Evolutionary conservation across 2,888 invertebrate genomes (phyloP), one percentile per base, ranked within the genome.

Genomic region (Watsonalla binaria): DNA sequence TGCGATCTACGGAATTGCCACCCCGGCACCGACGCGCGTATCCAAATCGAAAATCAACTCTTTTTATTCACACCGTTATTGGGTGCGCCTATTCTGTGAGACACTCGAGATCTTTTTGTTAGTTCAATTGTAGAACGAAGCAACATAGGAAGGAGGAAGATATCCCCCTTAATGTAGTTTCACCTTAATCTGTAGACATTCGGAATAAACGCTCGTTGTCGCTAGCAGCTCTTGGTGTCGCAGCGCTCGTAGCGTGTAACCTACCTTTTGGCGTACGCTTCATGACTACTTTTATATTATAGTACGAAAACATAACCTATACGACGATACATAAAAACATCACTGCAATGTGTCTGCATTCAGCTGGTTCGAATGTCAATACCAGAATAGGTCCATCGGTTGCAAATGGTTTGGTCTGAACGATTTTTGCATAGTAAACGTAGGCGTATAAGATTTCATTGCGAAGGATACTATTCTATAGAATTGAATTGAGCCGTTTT

Each of bases 31-130:
- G 61, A 56, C 62, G 64, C 58, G 54, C 72, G 76, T 78, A 81
- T 82, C 80, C 85, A 82, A 86, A 88, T 86, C 75, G 86, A 86
- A 85, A 85, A 86, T 86, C 84, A 83, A 85, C 78, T 81, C 82
- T 80, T 82, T 86, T 84, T 82, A 80, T 78, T 77, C 75, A 68
- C 69, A 60, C 63, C 56, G 66, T 68, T 75, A 80, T 79, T 77
- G 73, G 60, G 57, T 54, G 53, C 63, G 48, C 62, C 47, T 82
- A 85, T 85, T 85, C 83, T 79, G 70, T 45, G 45, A 5, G 6
- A 9, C 50, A 33, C 42, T 11, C 5, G 11, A 11, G 11, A 42
- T 42, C n/a, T n/a, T n/a, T 42, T 11, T 5, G 11, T 11, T 2
- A 11, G 11, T 42, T 42, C 5, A 4, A 5, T 11, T 11, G 42